Conservation (phyloP, 1,140 invertebrate genomes). For the Zophobas atratus region DNA sequence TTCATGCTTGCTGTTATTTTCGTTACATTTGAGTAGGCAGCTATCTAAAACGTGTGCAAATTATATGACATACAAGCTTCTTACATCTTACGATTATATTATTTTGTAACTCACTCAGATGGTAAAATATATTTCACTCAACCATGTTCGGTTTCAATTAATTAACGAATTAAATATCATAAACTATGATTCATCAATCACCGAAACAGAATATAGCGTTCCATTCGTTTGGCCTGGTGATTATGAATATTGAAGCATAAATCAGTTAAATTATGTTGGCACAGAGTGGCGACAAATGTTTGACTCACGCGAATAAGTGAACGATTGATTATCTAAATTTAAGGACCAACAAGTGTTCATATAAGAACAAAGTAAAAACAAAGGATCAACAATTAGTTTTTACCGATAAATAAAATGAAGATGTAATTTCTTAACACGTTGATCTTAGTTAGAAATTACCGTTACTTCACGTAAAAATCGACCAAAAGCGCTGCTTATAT, state of each 20-base stretch:
- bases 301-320: background rate
- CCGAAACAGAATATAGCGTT: slow-evolving; percentile 1
- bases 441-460: no score
- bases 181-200: background rate
- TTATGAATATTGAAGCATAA: slow-evolving; percentile 1
- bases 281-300: slow-evolving; percentile 1
- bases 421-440: no score
- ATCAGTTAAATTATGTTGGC: slow-evolving; percentile 6
- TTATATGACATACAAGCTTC: no score
- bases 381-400: no score
- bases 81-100: no score
- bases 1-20: no score
- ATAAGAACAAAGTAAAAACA: no score
- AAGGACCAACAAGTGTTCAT: background rate
- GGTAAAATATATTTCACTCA: no score
- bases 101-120: no score
- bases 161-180: background rate
- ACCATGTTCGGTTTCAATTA: background rate
- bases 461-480: slow-evolving; percentile 7
- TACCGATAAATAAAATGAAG: no score
- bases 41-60: no score
- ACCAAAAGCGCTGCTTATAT: slow-evolving; percentile 13
- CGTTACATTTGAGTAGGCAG: no score
- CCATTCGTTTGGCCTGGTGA: background rate
- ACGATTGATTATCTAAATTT: background rate